Evolutionary conservation across 2,797 vertebrate genomes (phyloP), one percentile per base, ranked within the genome.

Genomic region (Threskiornis aethiopicus): DNA sequence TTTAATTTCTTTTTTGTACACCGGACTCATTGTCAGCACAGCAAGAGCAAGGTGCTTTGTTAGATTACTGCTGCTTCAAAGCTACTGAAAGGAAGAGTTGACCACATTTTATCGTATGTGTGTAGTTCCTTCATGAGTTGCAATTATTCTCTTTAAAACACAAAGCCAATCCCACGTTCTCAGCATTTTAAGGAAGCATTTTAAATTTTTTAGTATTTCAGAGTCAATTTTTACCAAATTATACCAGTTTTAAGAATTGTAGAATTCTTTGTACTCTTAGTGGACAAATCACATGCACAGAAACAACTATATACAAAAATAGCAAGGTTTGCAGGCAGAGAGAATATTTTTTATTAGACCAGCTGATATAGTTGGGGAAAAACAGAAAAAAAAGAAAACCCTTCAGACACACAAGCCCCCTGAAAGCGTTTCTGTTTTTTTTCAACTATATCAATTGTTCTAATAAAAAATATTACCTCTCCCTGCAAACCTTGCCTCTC

Each of bases 11-110:
- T 95, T 78, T 95, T 96, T 82, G 66, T 94, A 87, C 94, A 35
- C 82, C 35, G 44, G 92, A 92, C 91, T 96, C 94, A 96, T 88
- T 94, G 96, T 96, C 94, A 93, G 76, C 87, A 64, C 82, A 89
- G 90, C 73, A 73, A 90, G 59, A 88, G 62, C 73, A 94, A 89
- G 93, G 90, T 87, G 80, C 93, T 89, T 94, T 84, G 77, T 93
- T 91, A 96, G 95, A 94, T 96, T 96, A 90, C 84, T 93, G 66
- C 81, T 84, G 81, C 93, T 97, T 97, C 92, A 88, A 96, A 97
- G 94, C 84, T 61, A 54, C 66, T 58, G 77, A 90, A 93, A 89
- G 57, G 77, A 97, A 73, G 66, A 92, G 66, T 46, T 90, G 92
- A 94, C 90, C 93, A 91, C 65, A 82, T 89, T 96, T 85, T 79